Evolutionary conservation across 2,888 invertebrate species (phyloP), one percentile per base, ranked within the genome.

Genomic region (Orthosia cruda): DNA sequence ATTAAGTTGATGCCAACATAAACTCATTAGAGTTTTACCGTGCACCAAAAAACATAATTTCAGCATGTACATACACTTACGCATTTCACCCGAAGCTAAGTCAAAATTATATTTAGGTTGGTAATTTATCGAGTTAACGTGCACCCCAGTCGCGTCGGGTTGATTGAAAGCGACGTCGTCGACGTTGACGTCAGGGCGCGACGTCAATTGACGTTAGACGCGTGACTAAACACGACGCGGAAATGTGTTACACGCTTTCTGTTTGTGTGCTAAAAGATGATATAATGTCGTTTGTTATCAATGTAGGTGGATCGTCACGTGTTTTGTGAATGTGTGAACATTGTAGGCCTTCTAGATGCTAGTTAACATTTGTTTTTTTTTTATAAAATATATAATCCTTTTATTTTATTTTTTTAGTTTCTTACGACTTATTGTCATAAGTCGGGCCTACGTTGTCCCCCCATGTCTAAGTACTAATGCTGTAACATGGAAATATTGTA

Each of bases 111-210:
- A 76, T 76, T 81, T 52, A 61, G 18, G 62, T 66, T 66, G 45
- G 59, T 64, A 77, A 73, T 69, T 63, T 81, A 79, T 79, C 58
- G 62, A 69, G 45, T 71, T 77, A 77, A 50, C 59, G 58, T 62
- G 72, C 65, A 71, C 71, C 71, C 66, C 57, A 58, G 54, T 55
- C 76, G 69, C 50, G 80, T 79, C 58, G 23, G 5, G 23, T 63
- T 77, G 85, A 86, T 84, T 71, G 81, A 78, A 78, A 20, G 49
- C 54, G 77, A 75, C 70, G 50, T 23, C 70, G 50, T 23, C 40
- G 59, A 49, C 26, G 32, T 32, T 15, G n/a, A 40, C 52, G 69
- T 49, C 49, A 45, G 61, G 58, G 40, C 26, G 20, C 52, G 47
- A 58, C 40, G 69, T 84, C 81, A 74, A 66, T 63, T 74, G 69